These are phyloP conservation scores for Drosophila vallismaia DNA, from an alignment of 2,888 invertebrate genomes.

Conservation along the genomic window DNA sequence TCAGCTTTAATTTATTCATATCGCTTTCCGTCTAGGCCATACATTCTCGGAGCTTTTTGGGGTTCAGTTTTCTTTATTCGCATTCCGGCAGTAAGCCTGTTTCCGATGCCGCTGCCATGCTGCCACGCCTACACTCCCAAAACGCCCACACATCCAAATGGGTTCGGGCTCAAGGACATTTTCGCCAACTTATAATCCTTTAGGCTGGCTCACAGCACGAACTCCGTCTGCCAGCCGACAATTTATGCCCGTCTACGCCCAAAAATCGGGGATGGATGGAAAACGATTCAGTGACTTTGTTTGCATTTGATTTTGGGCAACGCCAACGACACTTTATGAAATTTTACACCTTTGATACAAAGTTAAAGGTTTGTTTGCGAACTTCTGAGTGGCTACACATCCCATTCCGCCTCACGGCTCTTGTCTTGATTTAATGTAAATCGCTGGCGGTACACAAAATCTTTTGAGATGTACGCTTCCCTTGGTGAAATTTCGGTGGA, in stretches of 20 bases:
- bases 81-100: conserved; percentile 24
- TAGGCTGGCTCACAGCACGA: conserved; percentile 68
- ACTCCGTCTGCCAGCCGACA: conserved; percentile 44
- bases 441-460: conserved; percentile 39
- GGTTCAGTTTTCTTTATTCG: conserved; percentile 15
- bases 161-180: conserved; percentile 51
- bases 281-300: conserved; percentile 53
- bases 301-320: conserved; percentile 70
- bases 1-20: conserved; percentile 40
- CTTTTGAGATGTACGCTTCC: conserved; percentile 37
- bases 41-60: conserved; percentile 25
- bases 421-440: conserved; percentile 63
- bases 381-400: conserved; percentile 44
- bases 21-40: conserved; percentile 24
- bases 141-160: conserved; percentile 1
- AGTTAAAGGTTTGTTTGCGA: conserved; percentile 66
- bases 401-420: conserved; percentile 12
- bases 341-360: conserved; percentile 75
- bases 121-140: conserved; percentile 10
- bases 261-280: conserved; percentile 7
- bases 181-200: conserved; percentile 64
- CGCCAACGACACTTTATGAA: conserved; percentile 66
- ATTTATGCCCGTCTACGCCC: conserved; percentile 71
- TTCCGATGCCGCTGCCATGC: conserved; percentile 3
- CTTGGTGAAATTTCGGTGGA: background rate